Percentiles rank a stretch among this genome's conserved stretches.
phyloP scores from a whole-genome alignment of 2,888 invertebrate genomes.

The Conus canariensis region DNA sequence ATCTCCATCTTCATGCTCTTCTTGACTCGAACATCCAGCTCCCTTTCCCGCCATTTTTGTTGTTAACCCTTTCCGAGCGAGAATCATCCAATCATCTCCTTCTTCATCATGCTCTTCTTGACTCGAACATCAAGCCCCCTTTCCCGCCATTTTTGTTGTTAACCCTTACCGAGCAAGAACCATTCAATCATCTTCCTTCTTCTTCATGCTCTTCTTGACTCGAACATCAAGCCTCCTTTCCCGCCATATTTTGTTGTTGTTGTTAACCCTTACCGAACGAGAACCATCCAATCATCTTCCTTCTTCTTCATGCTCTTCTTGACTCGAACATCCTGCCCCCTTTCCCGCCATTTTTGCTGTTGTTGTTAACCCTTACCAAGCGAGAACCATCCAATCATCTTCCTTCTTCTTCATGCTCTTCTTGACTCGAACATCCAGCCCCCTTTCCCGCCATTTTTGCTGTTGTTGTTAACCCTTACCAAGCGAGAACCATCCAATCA shows the following conservation, averaged over 20 bases:
- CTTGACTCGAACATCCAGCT: neutral
- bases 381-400: neutral
- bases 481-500: too few relatives aligned
- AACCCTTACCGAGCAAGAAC: too few relatives aligned
- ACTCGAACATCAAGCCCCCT: neutral
- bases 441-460: too few relatives aligned
- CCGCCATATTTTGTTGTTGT: too few relatives aligned
- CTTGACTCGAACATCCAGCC: neutral
- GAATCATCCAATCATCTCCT: slow-evolving; percentile 98
- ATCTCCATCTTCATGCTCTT: too few relatives aligned
- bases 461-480: too few relatives aligned
- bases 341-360: neutral
- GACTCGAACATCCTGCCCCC: neutral
- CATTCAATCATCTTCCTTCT: neutral
- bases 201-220: too few relatives aligned
- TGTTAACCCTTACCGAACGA: too few relatives aligned
- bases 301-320: too few relatives aligned
- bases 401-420: too few relatives aligned
- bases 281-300: neutral
- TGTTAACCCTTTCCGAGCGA: slow-evolving; percentile 84
- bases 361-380: neutral
- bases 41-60: neutral
- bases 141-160: too few relatives aligned
- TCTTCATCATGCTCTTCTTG: slow-evolving; percentile 94
- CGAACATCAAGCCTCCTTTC: neutral